Conservation (phyloP, 1,140 invertebrate species). For the Cephus cinctus region DNA sequence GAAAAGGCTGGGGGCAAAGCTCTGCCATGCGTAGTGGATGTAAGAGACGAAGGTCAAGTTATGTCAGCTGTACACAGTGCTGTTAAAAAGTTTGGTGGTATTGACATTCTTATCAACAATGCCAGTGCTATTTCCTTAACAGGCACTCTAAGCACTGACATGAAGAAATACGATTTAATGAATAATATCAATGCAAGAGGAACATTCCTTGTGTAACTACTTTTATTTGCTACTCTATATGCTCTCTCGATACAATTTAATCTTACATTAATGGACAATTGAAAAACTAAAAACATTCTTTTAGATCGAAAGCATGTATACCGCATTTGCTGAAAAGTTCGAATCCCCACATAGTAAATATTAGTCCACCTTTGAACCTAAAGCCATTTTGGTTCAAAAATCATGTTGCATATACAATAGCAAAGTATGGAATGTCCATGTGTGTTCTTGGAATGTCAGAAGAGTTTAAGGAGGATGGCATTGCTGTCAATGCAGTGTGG, state of each 20-base stretch:
- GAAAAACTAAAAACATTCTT: slow-evolving; percentile 29
- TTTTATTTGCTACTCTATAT: slow-evolving; percentile 1
- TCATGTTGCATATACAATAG: slow-evolving; percentile 97
- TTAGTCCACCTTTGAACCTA: slow-evolving; percentile 93
- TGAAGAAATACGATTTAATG: slow-evolving; percentile 97
- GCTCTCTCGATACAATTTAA: not conserved
- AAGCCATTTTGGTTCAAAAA: slow-evolving; percentile 87
- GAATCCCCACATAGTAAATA: slow-evolving; percentile 95
- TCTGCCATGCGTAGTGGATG: slow-evolving; percentile 91
- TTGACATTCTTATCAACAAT: slow-evolving; percentile 95
- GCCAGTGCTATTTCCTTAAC: slow-evolving; percentile 95
- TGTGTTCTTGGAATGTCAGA: slow-evolving; percentile 95
- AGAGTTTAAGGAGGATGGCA: slow-evolving; percentile 80
- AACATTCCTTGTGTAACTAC: slow-evolving; percentile 84
- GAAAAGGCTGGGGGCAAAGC: slow-evolving; percentile 88
- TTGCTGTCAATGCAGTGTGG: slow-evolving; percentile 98
- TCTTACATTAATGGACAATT: not conserved
- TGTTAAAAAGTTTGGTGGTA: slow-evolving; percentile 91
- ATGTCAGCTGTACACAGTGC: slow-evolving; percentile 82
- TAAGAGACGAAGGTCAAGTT: slow-evolving; percentile 84
- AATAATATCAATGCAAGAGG: slow-evolving; percentile 88
- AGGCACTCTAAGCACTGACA: slow-evolving; percentile 80
- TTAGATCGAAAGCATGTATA: slow-evolving; percentile 87
- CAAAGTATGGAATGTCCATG: slow-evolving; percentile 99
- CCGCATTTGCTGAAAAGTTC: slow-evolving; percentile 86